Evolutionary conservation across 30 jellyfish, hydroid and myxozoan species (phyloP).

Genomic region (Hydra vulgaris): DNA sequence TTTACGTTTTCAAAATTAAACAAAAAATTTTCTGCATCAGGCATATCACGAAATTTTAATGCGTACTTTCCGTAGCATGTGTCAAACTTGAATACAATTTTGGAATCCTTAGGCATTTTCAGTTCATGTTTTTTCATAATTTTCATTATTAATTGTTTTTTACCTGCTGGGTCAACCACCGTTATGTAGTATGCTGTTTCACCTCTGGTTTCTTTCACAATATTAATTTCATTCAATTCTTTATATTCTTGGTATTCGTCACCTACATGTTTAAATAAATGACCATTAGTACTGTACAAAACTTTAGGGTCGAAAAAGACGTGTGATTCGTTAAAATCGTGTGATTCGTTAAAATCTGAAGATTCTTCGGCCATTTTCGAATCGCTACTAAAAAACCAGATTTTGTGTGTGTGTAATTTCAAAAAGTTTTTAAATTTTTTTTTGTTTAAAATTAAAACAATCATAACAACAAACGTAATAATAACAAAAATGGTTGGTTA

Average conservation of each 20-base stretch:
- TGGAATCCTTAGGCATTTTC: slow-evolving; percentile 11
- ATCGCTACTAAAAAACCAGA: too few relatives aligned
- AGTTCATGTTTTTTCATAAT: not conserved
- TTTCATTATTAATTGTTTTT: not conserved
- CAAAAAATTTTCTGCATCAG: slow-evolving; percentile 8
- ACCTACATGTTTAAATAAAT: not conserved
- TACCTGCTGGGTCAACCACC: not conserved
- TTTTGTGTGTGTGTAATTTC: too few relatives aligned
- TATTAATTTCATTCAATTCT: not conserved
- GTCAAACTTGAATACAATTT: slow-evolving; percentile 1
- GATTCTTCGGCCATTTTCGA: too few relatives aligned
- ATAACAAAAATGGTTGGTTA: too few relatives aligned
- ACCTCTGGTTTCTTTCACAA: not conserved
- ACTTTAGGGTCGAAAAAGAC: not conserved
- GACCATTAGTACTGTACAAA: not conserved
- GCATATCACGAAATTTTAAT: not conserved
- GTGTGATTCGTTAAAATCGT: not conserved
- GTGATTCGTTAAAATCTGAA: not conserved
- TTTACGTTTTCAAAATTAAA: not conserved
- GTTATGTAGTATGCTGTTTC: not conserved
- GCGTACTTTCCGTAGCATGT: slow-evolving; percentile 1
- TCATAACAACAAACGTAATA: too few relatives aligned
- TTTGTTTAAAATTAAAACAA: too few relatives aligned
- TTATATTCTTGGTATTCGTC: not conserved
- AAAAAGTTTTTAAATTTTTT: too few relatives aligned